Conservation (phyloP, 37 sponge, comb jelly and placozoan genomes). For the Halisarca cf. caerulea region DNA sequence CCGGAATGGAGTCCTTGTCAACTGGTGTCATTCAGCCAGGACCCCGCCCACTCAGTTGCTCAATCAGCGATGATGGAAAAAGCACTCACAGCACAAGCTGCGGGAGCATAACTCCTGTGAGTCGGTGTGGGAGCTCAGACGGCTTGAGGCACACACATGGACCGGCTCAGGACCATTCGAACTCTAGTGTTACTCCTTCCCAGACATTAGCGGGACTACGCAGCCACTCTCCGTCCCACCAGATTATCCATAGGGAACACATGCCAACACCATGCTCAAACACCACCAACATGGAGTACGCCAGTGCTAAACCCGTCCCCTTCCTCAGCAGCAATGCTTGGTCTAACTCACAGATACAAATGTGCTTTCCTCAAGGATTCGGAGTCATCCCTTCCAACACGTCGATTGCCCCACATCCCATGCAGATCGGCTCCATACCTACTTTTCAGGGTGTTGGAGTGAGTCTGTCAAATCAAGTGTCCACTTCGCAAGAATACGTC, state of each 20-base stretch:
- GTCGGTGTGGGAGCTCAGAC: conserved; percentile 15
- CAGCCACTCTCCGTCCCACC: no score
- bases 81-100: conserved; percentile 12
- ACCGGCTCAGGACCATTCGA: not conserved
- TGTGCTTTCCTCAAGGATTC: conserved; percentile 5
- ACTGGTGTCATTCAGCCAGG: not conserved
- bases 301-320: not conserved
- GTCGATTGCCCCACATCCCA: not conserved
- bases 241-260: no score
- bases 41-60: not conserved
- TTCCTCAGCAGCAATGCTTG: not conserved
- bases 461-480: conserved; percentile 37
- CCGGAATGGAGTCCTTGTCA: not conserved
- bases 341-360: not conserved
- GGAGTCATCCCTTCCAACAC: not conserved
- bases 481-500: conserved; percentile 25
- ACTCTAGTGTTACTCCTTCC: not conserved
- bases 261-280: not conserved
- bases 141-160: conserved; percentile 1
- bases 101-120: conserved; percentile 10
- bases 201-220: no score
- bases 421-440: not conserved
- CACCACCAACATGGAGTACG: not conserved
- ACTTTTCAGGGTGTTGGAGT: not conserved
- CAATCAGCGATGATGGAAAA: conserved; percentile 17